Conservation (phyloP, 2,113 vertebrate genomes). For the Myanophis thanlyinensis region DNA sequence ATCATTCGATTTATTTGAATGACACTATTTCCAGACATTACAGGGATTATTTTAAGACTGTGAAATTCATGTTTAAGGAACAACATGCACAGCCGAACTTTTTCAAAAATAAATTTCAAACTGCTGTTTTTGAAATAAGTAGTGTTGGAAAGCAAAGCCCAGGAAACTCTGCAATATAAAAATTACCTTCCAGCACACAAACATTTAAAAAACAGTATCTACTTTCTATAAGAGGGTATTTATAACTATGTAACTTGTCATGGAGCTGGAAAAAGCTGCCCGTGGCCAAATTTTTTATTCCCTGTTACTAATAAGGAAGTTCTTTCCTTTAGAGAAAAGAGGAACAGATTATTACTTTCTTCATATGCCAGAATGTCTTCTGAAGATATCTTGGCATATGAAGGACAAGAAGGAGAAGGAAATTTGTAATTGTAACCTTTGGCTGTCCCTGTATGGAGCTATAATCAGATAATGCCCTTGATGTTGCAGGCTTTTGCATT, state of each 20-base stretch:
- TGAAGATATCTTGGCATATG: constrained; percentile 47
- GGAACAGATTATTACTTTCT: background rate
- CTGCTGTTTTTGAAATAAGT: background rate
- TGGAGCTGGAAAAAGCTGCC: background rate
- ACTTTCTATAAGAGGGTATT: background rate
- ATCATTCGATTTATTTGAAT: background rate
- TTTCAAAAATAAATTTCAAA: background rate
- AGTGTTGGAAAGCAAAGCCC: background rate
- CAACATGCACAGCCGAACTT: background rate
- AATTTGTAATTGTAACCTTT: constrained; percentile 39
- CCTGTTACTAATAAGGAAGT: background rate
- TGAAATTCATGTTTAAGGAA: background rate
- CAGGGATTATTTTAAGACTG: background rate
- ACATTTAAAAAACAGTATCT: background rate
- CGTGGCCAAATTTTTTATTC: background rate
- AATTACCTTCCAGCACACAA: background rate
- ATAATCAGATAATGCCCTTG: constrained; percentile 59
- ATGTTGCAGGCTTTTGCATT: constrained; percentile 49
- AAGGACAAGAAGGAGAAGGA: constrained; percentile 27
- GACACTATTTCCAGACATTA: background rate
- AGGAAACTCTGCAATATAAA: background rate
- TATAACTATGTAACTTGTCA: background rate
- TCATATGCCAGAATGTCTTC: constrained; percentile 39
- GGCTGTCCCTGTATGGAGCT: constrained; percentile 42
- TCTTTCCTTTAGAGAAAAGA: background rate